These are phyloP conservation scores for Tiliacea aurago DNA, from an alignment of 2,888 invertebrate species.

Conservation along the genomic window DNA sequence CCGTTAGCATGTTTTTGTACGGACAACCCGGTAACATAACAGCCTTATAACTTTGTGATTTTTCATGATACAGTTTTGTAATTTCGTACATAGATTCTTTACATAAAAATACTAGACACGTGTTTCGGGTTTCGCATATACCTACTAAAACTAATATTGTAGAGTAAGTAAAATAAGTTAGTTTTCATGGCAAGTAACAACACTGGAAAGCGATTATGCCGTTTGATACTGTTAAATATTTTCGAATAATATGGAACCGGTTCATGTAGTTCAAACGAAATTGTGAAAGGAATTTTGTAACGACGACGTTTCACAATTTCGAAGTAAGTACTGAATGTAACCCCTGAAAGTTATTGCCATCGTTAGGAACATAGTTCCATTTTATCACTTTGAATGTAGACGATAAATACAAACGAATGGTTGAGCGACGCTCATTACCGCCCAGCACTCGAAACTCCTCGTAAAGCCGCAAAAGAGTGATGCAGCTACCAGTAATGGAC, in stretches of 20 bases:
- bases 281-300: slow-evolving; percentile 56
- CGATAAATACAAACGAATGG: slow-evolving; percentile 66
- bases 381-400: slow-evolving; percentile 64
- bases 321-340: slow-evolving; percentile 55
- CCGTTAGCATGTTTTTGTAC: no score
- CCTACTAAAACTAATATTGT: no score
- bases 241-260: slow-evolving; percentile 26
- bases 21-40: no score
- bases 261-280: slow-evolving; percentile 23
- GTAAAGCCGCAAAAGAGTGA: slow-evolving; percentile 69
- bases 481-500: slow-evolving; percentile 65
- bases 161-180: no score
- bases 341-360: slow-evolving; percentile 60
- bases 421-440: slow-evolving; percentile 70
- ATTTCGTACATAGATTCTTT: no score
- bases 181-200: slow-evolving; percentile 2
- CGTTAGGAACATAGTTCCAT: slow-evolving; percentile 62
- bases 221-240: slow-evolving; percentile 26
- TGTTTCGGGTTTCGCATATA: no score
- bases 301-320: slow-evolving; percentile 57
- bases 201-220: neutral
- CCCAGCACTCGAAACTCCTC: slow-evolving; percentile 65
- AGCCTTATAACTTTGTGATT: no score
- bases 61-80: no score
- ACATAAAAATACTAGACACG: no score